Evolutionary conservation across 2,888 invertebrate species (phyloP), one percentile per base, ranked within the genome.

Genomic region (Acanthosoma haemorrhoidale): DNA sequence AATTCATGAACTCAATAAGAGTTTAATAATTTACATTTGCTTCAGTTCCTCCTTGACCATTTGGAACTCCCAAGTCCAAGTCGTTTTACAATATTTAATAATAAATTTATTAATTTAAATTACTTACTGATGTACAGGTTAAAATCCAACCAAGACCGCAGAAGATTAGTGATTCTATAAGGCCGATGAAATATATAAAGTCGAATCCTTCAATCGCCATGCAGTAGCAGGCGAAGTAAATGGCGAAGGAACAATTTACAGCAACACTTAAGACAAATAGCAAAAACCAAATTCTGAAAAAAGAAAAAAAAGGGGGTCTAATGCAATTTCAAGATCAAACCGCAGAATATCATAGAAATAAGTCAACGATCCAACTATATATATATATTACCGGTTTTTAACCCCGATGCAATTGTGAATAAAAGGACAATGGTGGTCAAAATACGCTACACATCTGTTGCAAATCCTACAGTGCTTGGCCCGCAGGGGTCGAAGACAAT

Each of bases 341-440:
- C 4, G 5, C 32, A 32, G 4, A n/a, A 6, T 9, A 32, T 6
- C 4, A 32, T 6, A 32, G 32, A 32, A 6, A 32, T 6, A 32
- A 32, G 5, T 32, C 32, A 32, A 32, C 4, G n/a, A n/a, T n/a
- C n/a, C n/a, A n/a, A n/a, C n/a, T n/a, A n/a, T n/a, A n/a, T n/a
- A n/a, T n/a, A n/a, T n/a, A n/a, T n/a, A n/a, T n/a, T n/a, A 84
- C 86, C 86, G 87, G 81, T 96, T 96, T 72, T 90, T 86, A 39
- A 94, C 83, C 1, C 96, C 96, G 16, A 96, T 93, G 79, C 96
- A 96, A 79, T 96, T 96, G 81, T 94, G 93, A 76, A 96, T 94
- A 79, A 95, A 96, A 0, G 95, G 95, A 79, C 96, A 96, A 79
- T 96, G 95, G 80, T 96, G 95, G 79, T 96, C 95, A 78, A 95